Percentiles rank a stretch among this genome's conserved stretches.
These are phyloP conservation scores for Apamea sordens DNA, from an alignment of 2,888 invertebrate genomes.

Conservation along the genomic window DNA sequence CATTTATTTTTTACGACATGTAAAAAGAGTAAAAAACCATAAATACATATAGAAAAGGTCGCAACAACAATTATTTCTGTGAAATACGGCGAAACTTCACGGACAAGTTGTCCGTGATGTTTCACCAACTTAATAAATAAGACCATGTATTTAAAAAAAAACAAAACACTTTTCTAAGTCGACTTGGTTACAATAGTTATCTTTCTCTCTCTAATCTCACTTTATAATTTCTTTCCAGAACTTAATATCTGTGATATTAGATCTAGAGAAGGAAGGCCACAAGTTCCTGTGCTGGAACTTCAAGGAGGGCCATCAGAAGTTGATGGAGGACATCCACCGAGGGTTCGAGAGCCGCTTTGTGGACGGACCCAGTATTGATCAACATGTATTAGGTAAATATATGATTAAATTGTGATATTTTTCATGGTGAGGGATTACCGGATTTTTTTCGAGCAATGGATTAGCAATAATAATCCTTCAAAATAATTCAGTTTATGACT, in stretches of 20 bases:
- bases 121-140: not conserved
- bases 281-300: conserved; percentile 84
- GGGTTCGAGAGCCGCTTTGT: conserved; percentile 74
- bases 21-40: no score
- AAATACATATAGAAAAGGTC: no score
- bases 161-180: not conserved
- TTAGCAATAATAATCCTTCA: no score
- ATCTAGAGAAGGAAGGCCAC: conserved; percentile 76
- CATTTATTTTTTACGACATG: no score
- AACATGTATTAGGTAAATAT: conserved; percentile 78
- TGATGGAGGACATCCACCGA: conserved; percentile 76
- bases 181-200: not conserved
- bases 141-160: not conserved
- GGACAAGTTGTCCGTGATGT: not conserved
- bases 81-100: not conserved
- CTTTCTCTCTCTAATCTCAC: conserved; percentile 13
- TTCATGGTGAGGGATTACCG: not conserved
- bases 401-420: not conserved
- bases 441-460: no score
- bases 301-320: conserved; percentile 69
- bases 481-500: no score
- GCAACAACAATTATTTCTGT: not conserved
- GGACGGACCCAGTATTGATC: conserved; percentile 81
- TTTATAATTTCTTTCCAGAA: conserved; percentile 73
- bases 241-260: conserved; percentile 78